phyloP scores from a whole-genome alignment of 1,140 invertebrate genomes.

The Lordiphosa collinella region DNA sequence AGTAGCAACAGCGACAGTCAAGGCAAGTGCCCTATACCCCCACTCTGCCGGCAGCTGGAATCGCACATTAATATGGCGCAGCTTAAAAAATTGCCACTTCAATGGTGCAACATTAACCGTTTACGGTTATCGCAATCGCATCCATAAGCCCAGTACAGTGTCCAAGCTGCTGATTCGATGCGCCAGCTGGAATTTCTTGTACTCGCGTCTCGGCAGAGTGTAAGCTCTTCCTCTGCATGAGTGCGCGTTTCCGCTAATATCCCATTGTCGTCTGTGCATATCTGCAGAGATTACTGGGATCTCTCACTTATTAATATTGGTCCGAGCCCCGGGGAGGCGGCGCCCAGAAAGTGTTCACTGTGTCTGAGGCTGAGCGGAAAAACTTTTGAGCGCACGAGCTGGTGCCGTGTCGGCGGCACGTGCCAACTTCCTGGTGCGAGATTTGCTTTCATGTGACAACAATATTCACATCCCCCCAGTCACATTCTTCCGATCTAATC shows the following conservation, averaged over 20 bases:
- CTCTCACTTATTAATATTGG: slow-evolving; percentile 33
- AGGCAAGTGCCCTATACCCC: neutral
- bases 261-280: slow-evolving; percentile 5
- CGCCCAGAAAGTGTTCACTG: neutral
- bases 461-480: slow-evolving; percentile 13
- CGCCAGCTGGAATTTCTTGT: slow-evolving; percentile 8
- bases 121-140: too few relatives aligned
- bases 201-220: neutral
- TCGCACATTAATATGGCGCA: too few relatives aligned
- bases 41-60: too few relatives aligned
- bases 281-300: slow-evolving; percentile 15
- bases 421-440: slow-evolving; percentile 44
- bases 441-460: slow-evolving; percentile 41
- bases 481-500: slow-evolving; percentile 44
- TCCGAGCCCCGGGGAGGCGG: slow-evolving; percentile 1
- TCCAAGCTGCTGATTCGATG: neutral
- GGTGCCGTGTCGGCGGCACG: slow-evolving; percentile 27
- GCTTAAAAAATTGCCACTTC: too few relatives aligned
- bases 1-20: neutral
- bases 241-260: slow-evolving; percentile 8
- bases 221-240: slow-evolving; percentile 7
- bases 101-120: too few relatives aligned
- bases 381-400: slow-evolving; percentile 21
- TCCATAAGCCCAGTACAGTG: neutral
- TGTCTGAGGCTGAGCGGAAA: slow-evolving; percentile 17